Percentiles rank a stretch among this genome's conserved stretches.
phyloP scores from a whole-genome alignment of 2,113 vertebrate species.

The Menidia beryllina region DNA sequence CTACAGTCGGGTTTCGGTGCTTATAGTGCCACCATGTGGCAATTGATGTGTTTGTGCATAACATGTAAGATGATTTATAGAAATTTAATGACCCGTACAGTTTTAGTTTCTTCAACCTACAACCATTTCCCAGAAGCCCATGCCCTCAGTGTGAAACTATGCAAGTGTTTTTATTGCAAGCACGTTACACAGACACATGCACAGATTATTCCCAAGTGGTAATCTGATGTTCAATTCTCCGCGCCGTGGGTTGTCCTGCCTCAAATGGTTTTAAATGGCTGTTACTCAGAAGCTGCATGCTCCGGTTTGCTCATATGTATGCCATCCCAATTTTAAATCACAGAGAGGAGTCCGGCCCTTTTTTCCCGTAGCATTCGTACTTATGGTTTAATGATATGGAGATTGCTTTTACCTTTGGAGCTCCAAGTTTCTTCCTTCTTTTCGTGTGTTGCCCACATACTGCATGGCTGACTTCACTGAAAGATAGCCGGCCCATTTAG shows the following conservation, averaged over 20 bases:
- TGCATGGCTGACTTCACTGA: neutral
- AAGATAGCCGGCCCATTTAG: constrained; percentile 2
- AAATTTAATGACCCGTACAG: neutral
- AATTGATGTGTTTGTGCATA: neutral
- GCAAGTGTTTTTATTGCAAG: neutral
- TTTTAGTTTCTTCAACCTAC: too few relatives aligned
- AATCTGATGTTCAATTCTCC: neutral
- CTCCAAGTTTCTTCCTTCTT: neutral
- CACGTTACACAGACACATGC: neutral
- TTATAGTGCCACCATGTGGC: neutral
- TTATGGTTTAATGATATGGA: constrained; percentile 34
- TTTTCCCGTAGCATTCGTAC: neutral
- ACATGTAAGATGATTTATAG: neutral
- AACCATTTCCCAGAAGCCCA: neutral
- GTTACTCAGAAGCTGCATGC: neutral
- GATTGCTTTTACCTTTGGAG: constrained; percentile 39
- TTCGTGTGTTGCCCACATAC: neutral
- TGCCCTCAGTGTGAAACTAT: neutral
- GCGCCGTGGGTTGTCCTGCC: neutral
- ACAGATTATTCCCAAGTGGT: neutral
- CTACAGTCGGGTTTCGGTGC: neutral
- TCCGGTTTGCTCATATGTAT: neutral
- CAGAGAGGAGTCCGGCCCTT: neutral
- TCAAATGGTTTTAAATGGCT: constrained; percentile 6
- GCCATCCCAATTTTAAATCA: constrained; percentile 20